Base-by-base conservation (phyloP, 2,113 vertebrate genomes). In the Pimephales promelas region DNA sequence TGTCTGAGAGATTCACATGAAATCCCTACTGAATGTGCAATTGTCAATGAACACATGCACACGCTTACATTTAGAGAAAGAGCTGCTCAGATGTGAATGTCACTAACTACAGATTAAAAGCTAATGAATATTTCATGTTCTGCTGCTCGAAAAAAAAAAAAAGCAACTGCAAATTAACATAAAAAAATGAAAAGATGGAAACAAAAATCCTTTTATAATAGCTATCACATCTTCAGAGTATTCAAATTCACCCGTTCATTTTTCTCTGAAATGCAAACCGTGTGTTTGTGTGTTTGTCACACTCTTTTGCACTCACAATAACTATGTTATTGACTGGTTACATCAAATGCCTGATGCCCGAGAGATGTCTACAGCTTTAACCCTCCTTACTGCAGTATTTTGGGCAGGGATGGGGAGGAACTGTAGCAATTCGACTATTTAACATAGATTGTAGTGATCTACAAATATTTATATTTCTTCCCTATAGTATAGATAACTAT, bases 301-400 rank as follows among this genome's bases (percentile, higher is more conserved):
- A 61, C 22, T 26, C 49, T 14, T 13, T 79, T 85, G 88, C 86
- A 91, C 62, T 85, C 86, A 89, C 86, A 85, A n/a, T n/a, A 85
- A 87, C 71, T 90, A 85, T 82, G 40, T 88, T 88, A 90, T 88
- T 89, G 88, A 91, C 87, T 91, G 88, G 90, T 90, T 91, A 88
- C 89, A 91, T 90, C 91, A 92, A 86, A 90, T 87, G 84, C 84
- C 85, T 88, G 88, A 83, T 40, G 64, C 4, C 31, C 0, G 9
- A 90, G 87, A 89, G 89, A 45, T 11, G 3, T 71, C 88, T 90
- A 87, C 83, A 87, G 87, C 9, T 22, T 68, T 40, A 11, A 2
- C 87, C 87, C 10, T 79, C 64, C n/a, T 40, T 61, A 34, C 54
- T 54, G 62, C 81, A 83, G 64, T 68, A 36, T 40, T 36, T 11